phyloP scores from a whole-genome alignment of 2,797 vertebrate species.

The Pseudochirops cupreus region DNA sequence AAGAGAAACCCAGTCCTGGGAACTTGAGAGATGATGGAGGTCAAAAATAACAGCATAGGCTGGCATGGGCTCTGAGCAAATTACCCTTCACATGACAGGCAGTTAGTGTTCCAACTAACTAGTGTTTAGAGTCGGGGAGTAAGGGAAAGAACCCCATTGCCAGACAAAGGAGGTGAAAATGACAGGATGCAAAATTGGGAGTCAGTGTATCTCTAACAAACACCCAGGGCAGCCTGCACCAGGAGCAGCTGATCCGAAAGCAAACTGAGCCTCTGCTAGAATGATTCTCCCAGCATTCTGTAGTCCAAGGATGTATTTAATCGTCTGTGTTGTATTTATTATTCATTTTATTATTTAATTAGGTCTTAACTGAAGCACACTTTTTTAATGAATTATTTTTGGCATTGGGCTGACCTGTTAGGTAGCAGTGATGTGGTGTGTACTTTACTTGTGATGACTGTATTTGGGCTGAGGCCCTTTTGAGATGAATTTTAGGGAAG shows the following conservation, averaged over 20 bases:
- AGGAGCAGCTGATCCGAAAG: conserved; percentile 71
- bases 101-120: background rate
- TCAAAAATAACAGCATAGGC: conserved; percentile 53
- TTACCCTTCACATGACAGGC: background rate
- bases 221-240: conserved; percentile 61
- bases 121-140: background rate
- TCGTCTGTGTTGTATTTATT: conserved; percentile 78
- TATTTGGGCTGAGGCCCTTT: conserved; percentile 77
- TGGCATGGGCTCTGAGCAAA: background rate
- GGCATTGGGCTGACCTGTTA: conserved; percentile 75
- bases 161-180: background rate
- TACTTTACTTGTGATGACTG: conserved; percentile 73
- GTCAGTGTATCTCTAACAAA: conserved; percentile 30
- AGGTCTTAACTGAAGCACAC: conserved; percentile 74
- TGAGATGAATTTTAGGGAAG: conserved; percentile 61
- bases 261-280: conserved; percentile 51
- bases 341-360: conserved; percentile 74
- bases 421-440: conserved; percentile 76
- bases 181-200: background rate
- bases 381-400: conserved; percentile 79
- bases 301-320: conserved; percentile 72
- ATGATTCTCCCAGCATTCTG: conserved; percentile 71
- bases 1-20: background rate
- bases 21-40: conserved; percentile 38
- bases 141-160: background rate